These are phyloP conservation scores for Oxyruncus cristatus DNA, from an alignment of 2,113 vertebrate genomes.

Conservation along the genomic window DNA sequence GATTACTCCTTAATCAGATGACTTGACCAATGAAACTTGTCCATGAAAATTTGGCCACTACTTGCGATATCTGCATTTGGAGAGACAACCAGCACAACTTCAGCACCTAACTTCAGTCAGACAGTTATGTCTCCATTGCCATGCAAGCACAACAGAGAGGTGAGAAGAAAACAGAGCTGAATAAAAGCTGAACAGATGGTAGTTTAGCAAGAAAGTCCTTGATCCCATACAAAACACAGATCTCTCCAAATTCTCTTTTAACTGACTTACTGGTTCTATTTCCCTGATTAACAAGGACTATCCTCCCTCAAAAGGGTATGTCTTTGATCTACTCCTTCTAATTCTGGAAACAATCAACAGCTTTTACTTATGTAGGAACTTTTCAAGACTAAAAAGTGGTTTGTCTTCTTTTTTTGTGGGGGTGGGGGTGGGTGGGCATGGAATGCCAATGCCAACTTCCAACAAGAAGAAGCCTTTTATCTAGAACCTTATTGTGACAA, in stretches of 20 bases:
- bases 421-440: accelerated
- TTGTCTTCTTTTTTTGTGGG: background rate
- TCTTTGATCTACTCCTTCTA: background rate
- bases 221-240: background rate
- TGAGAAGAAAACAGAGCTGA: slow-evolving; percentile 31
- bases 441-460: background rate
- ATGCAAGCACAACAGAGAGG: background rate
- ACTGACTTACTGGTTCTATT: background rate
- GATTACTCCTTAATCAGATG: background rate
- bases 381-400: background rate
- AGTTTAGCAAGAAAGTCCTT: background rate
- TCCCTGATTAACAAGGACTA: background rate
- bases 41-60: background rate
- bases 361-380: background rate
- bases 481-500: background rate
- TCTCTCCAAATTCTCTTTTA: slow-evolving; percentile 3
- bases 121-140: background rate
- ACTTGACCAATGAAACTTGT: background rate
- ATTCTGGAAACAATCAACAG: background rate
- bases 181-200: slow-evolving; percentile 9
- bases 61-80: background rate
- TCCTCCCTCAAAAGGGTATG: background rate
- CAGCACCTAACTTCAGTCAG: background rate
- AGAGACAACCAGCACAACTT: background rate
- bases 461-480: background rate